A percentile compares a stretch with the other conserved stretches of the same genome.
phyloP scores from a whole-genome alignment of 2,888 invertebrate species.

The Tenodera sinensis region DNA sequence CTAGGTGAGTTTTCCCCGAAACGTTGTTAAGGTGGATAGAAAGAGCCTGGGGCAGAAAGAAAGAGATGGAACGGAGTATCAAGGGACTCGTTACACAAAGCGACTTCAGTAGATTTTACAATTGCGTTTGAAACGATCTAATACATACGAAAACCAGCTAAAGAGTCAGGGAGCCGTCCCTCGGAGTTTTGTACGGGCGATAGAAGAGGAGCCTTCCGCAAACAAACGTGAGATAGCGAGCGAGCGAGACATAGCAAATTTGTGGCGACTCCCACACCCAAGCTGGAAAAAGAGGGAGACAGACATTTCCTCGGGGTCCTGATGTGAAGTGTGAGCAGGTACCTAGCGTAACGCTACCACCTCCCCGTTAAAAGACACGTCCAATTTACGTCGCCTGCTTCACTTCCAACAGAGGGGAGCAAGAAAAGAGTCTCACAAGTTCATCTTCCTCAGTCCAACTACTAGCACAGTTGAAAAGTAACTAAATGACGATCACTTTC shows the following conservation, averaged over 20 bases:
- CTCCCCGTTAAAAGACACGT: not conserved
- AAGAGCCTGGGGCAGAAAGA: not conserved
- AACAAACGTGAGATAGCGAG: not conserved
- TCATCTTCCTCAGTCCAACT: not conserved
- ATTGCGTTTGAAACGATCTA: not conserved
- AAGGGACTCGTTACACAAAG: not conserved
- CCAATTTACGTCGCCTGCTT: not conserved
- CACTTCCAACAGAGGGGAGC: not conserved
- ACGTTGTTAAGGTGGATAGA: not conserved
- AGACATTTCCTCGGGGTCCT: not conserved
- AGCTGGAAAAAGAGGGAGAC: not conserved
- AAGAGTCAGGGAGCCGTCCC: not conserved
- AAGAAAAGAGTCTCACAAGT: not conserved
- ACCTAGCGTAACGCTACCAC: not conserved
- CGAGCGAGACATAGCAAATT: not conserved
- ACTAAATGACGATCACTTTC: not conserved
- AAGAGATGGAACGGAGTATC: not conserved
- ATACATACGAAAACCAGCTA: not conserved
- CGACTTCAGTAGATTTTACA: conserved; percentile 3
- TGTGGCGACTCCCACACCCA: not conserved
- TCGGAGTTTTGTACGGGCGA: not conserved
- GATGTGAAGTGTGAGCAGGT: not conserved
- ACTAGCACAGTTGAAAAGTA: not conserved
- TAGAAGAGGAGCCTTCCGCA: not conserved
- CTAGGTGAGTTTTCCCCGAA: not conserved